Evolutionary conservation across 2,113 vertebrate genomes (phyloP).

Genomic region (Syngnathus scovelli): DNA sequence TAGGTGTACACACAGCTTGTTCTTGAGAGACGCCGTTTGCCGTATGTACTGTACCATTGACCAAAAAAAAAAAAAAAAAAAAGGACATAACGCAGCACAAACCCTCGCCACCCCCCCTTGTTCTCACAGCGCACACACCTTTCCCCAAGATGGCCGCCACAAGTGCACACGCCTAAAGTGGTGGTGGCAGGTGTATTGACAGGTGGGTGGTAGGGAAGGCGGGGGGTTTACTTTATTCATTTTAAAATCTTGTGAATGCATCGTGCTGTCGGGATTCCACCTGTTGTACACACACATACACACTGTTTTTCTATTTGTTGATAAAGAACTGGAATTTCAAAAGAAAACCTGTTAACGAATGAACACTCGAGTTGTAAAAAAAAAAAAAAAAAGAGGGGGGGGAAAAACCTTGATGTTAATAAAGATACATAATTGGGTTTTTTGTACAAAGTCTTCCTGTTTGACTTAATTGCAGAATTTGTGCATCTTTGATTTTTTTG

Average conservation of each 20-base stretch:
- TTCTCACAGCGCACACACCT: conserved; percentile 13
- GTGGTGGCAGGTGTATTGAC: neutral
- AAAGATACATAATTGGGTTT: conserved; percentile 98
- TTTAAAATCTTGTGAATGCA: conserved; percentile 95
- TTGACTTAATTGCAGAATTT: neutral
- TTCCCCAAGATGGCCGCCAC: conserved; percentile 10
- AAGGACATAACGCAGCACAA: conserved; percentile 68
- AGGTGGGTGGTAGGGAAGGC: neutral
- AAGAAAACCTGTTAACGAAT: conserved; percentile 58
- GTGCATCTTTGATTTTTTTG: no score
- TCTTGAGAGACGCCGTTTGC: conserved; percentile 68
- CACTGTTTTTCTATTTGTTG: conserved; percentile 97
- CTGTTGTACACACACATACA: conserved; percentile 87
- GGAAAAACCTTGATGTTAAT: conserved; percentile 89
- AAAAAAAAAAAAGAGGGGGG: neutral
- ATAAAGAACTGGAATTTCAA: conserved; percentile 80
- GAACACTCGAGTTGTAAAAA: neutral
- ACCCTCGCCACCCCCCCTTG: conserved; percentile 32
- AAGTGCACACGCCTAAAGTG: conserved; percentile 40
- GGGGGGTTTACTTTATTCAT: conserved; percentile 74
- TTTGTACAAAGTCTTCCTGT: conserved; percentile 76
- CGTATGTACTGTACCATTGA: conserved; percentile 80
- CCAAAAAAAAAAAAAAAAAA: conserved; percentile 68
- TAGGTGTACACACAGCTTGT: conserved; percentile 78
- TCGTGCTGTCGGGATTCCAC: conserved; percentile 96